phyloP scores from a whole-genome alignment of 1,140 invertebrate genomes.

The Pteromalus puparum region DNA sequence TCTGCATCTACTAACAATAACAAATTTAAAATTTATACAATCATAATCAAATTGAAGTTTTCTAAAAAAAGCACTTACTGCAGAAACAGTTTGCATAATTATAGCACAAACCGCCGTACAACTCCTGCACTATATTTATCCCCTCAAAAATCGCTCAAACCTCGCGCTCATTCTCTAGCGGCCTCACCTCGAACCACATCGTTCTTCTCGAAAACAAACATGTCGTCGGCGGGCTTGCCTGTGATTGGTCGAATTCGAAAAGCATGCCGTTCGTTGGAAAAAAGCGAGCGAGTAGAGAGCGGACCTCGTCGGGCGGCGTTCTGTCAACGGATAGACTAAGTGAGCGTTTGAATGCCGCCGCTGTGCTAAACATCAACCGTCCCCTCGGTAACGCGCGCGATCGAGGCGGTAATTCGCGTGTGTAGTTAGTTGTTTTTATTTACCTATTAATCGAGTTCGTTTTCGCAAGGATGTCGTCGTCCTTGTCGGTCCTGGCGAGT shows the following conservation, averaged over 20 bases:
- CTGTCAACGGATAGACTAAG: slow-evolving; percentile 43
- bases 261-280: slow-evolving; percentile 4
- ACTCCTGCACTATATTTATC: too few relatives aligned
- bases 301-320: neutral
- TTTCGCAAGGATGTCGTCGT: slow-evolving; percentile 57
- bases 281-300: neutral
- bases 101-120: too few relatives aligned
- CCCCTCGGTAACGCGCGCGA: slow-evolving; percentile 10
- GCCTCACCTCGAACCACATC: neutral
- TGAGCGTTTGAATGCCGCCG: neutral
- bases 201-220: neutral
- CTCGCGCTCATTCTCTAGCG: neutral
- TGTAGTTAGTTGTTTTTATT: neutral
- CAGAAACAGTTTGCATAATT: too few relatives aligned
- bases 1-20: too few relatives aligned
- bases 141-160: too few relatives aligned
- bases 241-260: slow-evolving; percentile 44
- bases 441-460: neutral
- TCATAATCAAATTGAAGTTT: too few relatives aligned
- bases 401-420: slow-evolving; percentile 6
- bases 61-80: too few relatives aligned
- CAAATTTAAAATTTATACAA: too few relatives aligned
- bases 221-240: too few relatives aligned
- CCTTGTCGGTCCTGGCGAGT: slow-evolving; percentile 75
- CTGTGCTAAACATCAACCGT: neutral